Evolutionary conservation across 2,113 vertebrate species (phyloP).

Genomic region (Melozone crissalis): DNA sequence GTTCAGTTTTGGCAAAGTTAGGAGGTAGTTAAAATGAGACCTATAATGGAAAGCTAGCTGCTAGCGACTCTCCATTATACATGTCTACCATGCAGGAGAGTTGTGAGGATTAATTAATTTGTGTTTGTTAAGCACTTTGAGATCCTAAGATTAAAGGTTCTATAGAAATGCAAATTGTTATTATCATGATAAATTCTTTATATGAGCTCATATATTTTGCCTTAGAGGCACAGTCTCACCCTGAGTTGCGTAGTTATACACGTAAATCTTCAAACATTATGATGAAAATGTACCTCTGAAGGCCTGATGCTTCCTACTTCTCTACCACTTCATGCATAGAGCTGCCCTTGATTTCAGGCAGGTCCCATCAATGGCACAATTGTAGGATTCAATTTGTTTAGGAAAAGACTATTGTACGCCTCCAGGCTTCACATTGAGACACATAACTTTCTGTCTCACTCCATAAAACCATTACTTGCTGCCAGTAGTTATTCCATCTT

Average conservation of each 20-base stretch:
- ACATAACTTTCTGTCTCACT: not conserved
- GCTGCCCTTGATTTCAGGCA: not conserved
- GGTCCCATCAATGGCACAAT: not conserved
- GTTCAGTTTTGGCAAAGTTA: constrained; percentile 62
- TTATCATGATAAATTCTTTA: constrained; percentile 56
- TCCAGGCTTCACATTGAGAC: not conserved
- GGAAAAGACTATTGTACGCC: not conserved
- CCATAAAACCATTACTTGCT: not conserved
- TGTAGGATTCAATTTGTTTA: not conserved
- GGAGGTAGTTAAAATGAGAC: constrained; percentile 43
- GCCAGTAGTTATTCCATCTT: not conserved
- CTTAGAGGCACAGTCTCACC: constrained; percentile 50
- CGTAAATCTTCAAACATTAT: constrained; percentile 43
- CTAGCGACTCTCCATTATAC: constrained; percentile 52
- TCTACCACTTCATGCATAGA: not conserved
- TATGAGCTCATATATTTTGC: constrained; percentile 65
- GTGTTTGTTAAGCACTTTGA: constrained; percentile 36
- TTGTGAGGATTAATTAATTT: constrained; percentile 68
- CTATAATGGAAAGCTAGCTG: constrained; percentile 64
- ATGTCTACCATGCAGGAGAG: constrained; percentile 55
- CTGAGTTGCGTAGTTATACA: constrained; percentile 51
- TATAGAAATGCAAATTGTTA: constrained; percentile 67
- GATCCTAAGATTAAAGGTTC: constrained; percentile 63
- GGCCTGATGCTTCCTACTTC: not conserved
- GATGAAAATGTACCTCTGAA: constrained; percentile 2